Base-by-base conservation (phyloP, 2,113 vertebrate species). In the Hippolais icterina region DNA sequence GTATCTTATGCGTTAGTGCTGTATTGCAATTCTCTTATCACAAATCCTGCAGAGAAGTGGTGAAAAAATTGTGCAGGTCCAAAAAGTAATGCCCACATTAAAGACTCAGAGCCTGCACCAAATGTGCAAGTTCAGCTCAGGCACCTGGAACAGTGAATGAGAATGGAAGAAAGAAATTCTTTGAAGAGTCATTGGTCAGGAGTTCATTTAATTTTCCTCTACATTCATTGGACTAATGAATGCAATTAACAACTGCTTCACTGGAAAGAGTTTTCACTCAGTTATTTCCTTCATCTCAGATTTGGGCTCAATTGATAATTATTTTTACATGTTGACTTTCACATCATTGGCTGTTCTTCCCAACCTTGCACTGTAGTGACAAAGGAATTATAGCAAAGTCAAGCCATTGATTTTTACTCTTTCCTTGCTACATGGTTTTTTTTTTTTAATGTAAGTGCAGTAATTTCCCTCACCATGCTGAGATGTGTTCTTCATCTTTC, bases 241-340 rank as follows among this genome's bases (percentile, higher is more conserved):
- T 2, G 12, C 44, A 86, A 80, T 85, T 92, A 88, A 72, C 53
- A 94, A n/a, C 85, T 42, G 31, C 75, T 90, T 90, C 79, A 57
- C 27, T 83, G 68, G 27, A 69, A 77, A 80, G 61, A 41, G 15
- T 68, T 94, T 88, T 83, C 71, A 37, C 63, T 60, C 65, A 28
- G n/a, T 92, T 76, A 61, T 72, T 90, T 69, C 41, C 56, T 82
- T 91, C 28, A 53, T 41, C 74, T 83, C 71, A 88, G 85, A 74
- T 63, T 54, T 61, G 27, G 46, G 54, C 39, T 80, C 41, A 37
- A 57, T 71, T 1, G 1, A 50, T 63, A 71, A 75, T 71, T 91
- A 25, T 79, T 96, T 96, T 91, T 82, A 60, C 39, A n/a, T 75
- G 37, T 63, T 87, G 77, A 35, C 60, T 93, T 88, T 80, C 75